Evolutionary conservation across 2,797 vertebrate species (phyloP).

Genomic region (Danio tinwini): DNA sequence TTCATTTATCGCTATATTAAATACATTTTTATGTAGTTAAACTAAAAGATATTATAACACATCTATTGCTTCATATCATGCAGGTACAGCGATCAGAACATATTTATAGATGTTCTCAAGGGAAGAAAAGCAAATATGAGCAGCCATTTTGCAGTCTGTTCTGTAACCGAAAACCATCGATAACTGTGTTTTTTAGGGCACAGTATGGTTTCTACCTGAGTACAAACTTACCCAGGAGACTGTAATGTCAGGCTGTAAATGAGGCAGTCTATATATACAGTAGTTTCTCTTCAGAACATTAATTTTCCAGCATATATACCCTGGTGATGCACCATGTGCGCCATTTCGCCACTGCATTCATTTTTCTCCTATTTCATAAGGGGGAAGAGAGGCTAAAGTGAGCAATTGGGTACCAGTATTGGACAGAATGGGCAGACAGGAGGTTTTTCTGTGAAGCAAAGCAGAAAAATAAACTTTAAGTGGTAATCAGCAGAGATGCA

Average conservation of each 20-base stretch:
- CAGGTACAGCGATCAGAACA: not conserved
- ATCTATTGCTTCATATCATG: not conserved
- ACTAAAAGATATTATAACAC: not conserved
- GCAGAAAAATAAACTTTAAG: too few relatives aligned
- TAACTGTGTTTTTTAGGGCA: not conserved
- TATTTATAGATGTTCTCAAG: conserved; percentile 21
- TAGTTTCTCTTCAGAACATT: conserved; percentile 10
- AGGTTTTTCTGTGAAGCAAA: not conserved
- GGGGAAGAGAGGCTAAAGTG: not conserved
- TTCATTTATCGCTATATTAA: not conserved
- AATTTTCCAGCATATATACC: conserved; percentile 21
- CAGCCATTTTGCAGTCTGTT: not conserved
- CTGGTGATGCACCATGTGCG: not conserved
- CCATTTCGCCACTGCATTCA: conserved; percentile 1
- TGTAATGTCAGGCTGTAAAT: conserved; percentile 24
- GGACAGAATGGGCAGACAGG: not conserved
- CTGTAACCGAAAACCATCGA: not conserved
- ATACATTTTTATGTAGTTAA: not conserved
- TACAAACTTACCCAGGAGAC: not conserved
- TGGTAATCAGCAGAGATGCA: too few relatives aligned
- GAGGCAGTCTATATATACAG: not conserved
- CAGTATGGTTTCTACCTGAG: not conserved
- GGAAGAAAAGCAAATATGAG: not conserved
- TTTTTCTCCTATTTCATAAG: conserved; percentile 12
- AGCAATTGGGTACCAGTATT: conserved; percentile 11